Evolutionary conservation across 1,140 invertebrate genomes (phyloP).

Genomic region (Araneus ventricosus): DNA sequence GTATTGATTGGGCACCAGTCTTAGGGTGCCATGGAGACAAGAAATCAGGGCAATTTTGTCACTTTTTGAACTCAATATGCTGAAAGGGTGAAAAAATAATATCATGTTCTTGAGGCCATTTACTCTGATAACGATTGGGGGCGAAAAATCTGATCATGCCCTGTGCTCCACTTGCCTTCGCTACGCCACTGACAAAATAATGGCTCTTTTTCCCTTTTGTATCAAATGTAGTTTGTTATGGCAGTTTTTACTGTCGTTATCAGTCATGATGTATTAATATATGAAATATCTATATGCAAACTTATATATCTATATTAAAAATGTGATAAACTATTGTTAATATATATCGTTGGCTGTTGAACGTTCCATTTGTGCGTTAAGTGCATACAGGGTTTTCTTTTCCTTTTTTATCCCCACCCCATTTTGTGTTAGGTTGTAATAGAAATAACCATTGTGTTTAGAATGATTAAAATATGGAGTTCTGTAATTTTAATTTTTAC

Average conservation of each 20-base stretch:
- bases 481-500: neutral
- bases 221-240: constrained; percentile 45
- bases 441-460: neutral
- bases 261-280: constrained; percentile 53
- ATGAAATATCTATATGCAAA: constrained; percentile 41
- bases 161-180: too few relatives aligned
- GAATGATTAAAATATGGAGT: constrained; percentile 40
- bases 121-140: too few relatives aligned
- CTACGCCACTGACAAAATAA: too few relatives aligned
- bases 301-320: constrained; percentile 56
- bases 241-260: neutral
- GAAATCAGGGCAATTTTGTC: too few relatives aligned
- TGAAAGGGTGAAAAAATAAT: too few relatives aligned
- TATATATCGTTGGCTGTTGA: constrained; percentile 54
- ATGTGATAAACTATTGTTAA: constrained; percentile 67
- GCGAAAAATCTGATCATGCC: too few relatives aligned
- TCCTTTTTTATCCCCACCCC: neutral
- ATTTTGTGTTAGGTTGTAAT: constrained; percentile 31
- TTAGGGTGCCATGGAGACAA: too few relatives aligned
- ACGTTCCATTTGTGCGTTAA: constrained; percentile 41
- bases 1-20: too few relatives aligned
- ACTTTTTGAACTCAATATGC: too few relatives aligned
- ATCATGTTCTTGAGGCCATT: too few relatives aligned
- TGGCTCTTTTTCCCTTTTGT: constrained; percentile 13
- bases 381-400: neutral